Conservation (phyloP, 2,113 vertebrate species). For the Gasterosteus nipponicus region DNA sequence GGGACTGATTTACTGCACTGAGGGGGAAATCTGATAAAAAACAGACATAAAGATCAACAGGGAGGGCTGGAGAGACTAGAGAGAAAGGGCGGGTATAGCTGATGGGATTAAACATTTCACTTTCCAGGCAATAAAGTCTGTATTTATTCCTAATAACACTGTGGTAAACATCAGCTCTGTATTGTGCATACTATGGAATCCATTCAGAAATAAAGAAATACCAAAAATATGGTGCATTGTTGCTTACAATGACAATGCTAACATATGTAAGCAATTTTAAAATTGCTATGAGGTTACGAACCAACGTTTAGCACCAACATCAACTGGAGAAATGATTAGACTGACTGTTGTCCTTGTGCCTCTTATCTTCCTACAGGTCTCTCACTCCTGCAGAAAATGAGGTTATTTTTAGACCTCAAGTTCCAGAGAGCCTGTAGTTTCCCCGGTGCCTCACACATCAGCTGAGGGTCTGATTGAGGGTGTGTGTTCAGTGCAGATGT, state of each 20-base stretch:
- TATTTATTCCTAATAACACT: neutral
- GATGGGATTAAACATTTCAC: neutral
- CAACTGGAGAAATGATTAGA: conserved; percentile 6
- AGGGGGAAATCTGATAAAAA: neutral
- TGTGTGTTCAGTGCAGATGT: conserved; percentile 42
- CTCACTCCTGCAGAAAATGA: conserved; percentile 58
- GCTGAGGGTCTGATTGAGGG: conserved; percentile 53
- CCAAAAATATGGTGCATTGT: too few species aligned
- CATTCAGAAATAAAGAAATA: neutral
- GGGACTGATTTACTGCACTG: neutral
- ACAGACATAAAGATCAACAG: neutral
- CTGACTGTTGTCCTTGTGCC: conserved; percentile 32
- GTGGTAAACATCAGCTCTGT: neutral
- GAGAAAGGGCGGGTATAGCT: neutral
- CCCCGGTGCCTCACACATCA: conserved; percentile 50
- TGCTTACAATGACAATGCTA: neutral
- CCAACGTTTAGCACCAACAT: neutral
- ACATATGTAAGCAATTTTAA: neutral
- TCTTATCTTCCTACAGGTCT: conserved; percentile 54
- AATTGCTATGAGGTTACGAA: neutral
- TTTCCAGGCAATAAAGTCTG: neutral
- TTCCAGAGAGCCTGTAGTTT: conserved; percentile 57
- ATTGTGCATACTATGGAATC: neutral
- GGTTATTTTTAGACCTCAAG: conserved; percentile 69
- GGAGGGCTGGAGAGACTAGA: neutral